Evolutionary conservation across 2,113 vertebrate genomes (phyloP).

Genomic region (Scopus umbretta): DNA sequence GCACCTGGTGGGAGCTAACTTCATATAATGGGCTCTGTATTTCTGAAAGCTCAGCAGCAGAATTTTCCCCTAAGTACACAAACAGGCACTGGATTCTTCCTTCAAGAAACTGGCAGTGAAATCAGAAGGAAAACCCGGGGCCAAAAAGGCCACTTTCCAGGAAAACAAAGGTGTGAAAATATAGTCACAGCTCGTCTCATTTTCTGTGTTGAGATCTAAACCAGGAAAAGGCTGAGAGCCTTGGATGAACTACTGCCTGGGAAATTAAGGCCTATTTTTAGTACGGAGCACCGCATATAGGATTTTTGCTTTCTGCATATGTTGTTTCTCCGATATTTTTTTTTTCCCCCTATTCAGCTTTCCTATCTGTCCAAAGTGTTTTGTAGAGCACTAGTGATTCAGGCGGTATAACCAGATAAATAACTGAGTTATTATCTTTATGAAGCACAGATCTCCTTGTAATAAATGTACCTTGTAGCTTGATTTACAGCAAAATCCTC

Average conservation of each 20-base stretch:
- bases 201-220: neutral
- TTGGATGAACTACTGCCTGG: neutral
- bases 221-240: neutral
- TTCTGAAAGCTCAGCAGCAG: neutral
- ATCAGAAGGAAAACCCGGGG: neutral
- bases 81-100: neutral
- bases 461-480: conserved; percentile 35
- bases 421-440: conserved; percentile 14
- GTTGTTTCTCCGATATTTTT: neutral
- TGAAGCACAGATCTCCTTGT: conserved; percentile 11
- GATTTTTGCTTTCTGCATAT: neutral
- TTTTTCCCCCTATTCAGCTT: neutral
- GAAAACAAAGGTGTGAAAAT: neutral
- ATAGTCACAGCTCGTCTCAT: neutral
- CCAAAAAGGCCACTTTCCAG: neutral
- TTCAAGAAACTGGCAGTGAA: neutral
- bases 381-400: neutral
- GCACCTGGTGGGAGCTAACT: neutral
- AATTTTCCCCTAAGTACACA: neutral
- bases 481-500: conserved; percentile 53
- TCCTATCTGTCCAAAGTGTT: neutral
- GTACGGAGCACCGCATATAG: neutral
- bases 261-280: neutral
- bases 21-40: accelerated
- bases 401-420: neutral